phyloP scores from a whole-genome alignment of 2,113 vertebrate species.

The Isurus oxyrinchus region DNA sequence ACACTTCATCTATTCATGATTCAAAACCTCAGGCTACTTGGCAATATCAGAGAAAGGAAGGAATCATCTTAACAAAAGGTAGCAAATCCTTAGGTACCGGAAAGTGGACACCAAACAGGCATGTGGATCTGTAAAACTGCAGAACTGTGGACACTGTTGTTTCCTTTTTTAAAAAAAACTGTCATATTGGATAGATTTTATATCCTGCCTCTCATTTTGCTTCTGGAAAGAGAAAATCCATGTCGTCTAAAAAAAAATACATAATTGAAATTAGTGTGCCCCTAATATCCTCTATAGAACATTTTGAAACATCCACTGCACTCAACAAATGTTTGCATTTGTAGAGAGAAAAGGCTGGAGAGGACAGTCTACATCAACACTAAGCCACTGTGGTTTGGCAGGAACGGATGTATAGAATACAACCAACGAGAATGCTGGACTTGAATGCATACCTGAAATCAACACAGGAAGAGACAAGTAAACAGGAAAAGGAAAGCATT shows the following conservation, averaged over 20 bases:
- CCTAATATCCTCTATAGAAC: neutral
- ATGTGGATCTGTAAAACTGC: neutral
- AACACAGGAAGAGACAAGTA: conserved; percentile 35
- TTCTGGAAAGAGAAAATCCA: neutral
- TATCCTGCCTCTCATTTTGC: neutral
- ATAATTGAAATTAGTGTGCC: neutral
- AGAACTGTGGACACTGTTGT: neutral
- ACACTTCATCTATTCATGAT: neutral
- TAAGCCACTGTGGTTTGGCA: conserved; percentile 33
- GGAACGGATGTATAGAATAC: conserved; percentile 20
- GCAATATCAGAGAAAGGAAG: neutral
- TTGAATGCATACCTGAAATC: conserved; percentile 36
- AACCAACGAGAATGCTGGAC: conserved; percentile 19
- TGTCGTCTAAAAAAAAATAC: neutral
- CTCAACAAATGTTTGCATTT: neutral
- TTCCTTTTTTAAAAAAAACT: neutral
- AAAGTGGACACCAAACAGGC: neutral
- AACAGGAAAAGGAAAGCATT: conserved; percentile 33
- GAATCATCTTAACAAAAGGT: neutral
- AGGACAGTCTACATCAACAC: neutral
- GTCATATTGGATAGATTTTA: neutral
- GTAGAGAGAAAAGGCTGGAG: neutral
- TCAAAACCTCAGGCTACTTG: neutral
- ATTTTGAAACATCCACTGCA: neutral
- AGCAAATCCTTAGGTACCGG: neutral